A percentile compares a stretch with the other conserved stretches of the same genome.
These are phyloP conservation scores for Empis stercorea DNA, from an alignment of 2,888 invertebrate species.

Conservation along the genomic window DNA sequence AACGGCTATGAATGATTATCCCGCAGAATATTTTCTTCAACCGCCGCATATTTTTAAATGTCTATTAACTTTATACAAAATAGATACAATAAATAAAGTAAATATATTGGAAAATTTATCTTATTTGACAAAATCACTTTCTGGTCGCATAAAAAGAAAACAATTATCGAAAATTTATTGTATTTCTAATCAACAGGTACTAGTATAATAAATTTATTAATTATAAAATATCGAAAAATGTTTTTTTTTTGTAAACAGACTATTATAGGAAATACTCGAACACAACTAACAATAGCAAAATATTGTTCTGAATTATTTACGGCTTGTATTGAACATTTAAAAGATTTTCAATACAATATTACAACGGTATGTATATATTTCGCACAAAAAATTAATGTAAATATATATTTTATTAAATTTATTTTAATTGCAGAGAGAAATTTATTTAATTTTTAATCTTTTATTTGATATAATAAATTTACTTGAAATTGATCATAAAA, in stretches of 20 bases:
- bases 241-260: neutral
- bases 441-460: slow-evolving; percentile 4
- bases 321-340: slow-evolving; percentile 7
- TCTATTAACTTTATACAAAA: slow-evolving; percentile 20
- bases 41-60: slow-evolving; percentile 27
- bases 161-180: slow-evolving; percentile 14
- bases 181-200: neutral
- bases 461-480: slow-evolving; percentile 14
- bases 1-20: slow-evolving; percentile 28
- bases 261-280: neutral
- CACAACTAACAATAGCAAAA: slow-evolving; percentile 7
- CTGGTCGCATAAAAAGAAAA: slow-evolving; percentile 17
- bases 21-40: slow-evolving; percentile 31
- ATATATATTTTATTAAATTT: neutral
- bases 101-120: slow-evolving; percentile 18
- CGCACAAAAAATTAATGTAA: neutral
- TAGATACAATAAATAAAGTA: slow-evolving; percentile 7
- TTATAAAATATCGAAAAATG: neutral
- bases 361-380: slow-evolving; percentile 2
- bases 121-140: slow-evolving; percentile 17
- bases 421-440: slow-evolving; percentile 3
- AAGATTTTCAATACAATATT: slow-evolving; percentile 3
- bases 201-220: no score
- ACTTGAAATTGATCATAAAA: slow-evolving; percentile 5
- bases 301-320: slow-evolving; percentile 9